A percentile compares a stretch with the other conserved stretches of the same genome.
Evolutionary conservation across 2,888 invertebrate species (phyloP).

Genomic region (Chrysolina americana): DNA sequence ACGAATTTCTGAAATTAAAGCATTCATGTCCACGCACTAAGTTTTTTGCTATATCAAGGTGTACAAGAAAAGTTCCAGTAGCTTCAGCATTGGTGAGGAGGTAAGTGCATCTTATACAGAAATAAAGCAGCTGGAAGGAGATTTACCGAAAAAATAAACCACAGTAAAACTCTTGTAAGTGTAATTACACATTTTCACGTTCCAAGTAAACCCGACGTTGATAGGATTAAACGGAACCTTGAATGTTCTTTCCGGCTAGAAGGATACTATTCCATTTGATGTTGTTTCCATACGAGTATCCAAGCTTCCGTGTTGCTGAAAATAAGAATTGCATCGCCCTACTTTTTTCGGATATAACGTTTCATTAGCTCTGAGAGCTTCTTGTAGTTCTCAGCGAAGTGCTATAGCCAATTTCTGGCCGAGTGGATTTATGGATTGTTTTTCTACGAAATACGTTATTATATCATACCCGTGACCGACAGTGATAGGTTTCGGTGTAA

Average conservation of each 20-base stretch:
- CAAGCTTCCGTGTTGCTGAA: constrained; percentile 5
- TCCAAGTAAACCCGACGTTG: constrained; percentile 2
- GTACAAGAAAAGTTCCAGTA: no score
- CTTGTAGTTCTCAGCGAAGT: constrained; percentile 18
- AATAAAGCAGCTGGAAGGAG: background rate
- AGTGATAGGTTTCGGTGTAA: background rate
- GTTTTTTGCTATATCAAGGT: no score
- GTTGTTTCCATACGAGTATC: background rate
- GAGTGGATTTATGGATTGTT: background rate
- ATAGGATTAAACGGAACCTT: constrained; percentile 5
- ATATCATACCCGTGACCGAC: background rate
- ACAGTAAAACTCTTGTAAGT: background rate
- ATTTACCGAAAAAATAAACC: background rate
- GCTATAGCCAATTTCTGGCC: background rate
- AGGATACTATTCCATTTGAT: constrained; percentile 4
- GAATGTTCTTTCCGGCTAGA: background rate
- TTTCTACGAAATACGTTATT: background rate
- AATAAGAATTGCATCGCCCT: constrained; percentile 11
- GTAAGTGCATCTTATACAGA: no score
- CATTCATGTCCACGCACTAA: no score
- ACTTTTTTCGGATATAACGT: constrained; percentile 13
- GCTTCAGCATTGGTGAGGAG: no score
- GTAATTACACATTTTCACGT: constrained; percentile 2
- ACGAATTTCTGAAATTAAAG: no score
- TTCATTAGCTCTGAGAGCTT: constrained; percentile 24